phyloP scores from a whole-genome alignment of 2,888 invertebrate species.

The Cremastobaeus sp. region DNA sequence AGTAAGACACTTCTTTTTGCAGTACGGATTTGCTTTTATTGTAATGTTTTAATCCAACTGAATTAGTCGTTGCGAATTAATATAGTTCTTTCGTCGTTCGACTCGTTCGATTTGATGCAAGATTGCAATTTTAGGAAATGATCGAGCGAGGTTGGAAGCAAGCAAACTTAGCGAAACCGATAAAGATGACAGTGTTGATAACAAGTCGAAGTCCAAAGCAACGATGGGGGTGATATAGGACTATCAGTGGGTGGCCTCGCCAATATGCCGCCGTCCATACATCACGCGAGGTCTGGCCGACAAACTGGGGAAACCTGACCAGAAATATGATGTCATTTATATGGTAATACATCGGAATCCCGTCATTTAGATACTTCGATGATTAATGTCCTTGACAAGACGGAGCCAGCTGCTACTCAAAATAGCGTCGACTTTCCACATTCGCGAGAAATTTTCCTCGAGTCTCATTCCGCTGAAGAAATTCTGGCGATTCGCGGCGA shows the following conservation, averaged over 20 bases:
- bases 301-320: constrained; percentile 78
- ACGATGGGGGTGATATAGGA: constrained; percentile 64
- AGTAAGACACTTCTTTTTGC: no score
- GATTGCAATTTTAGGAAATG: no score
- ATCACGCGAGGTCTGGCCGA: constrained; percentile 75
- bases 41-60: no score
- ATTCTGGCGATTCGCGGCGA: neutral
- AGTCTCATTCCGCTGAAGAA: constrained; percentile 30
- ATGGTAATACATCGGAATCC: constrained; percentile 79
- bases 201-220: constrained; percentile 58
- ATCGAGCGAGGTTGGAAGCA: no score
- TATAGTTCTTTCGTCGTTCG: no score
- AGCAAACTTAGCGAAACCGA: constrained; percentile 27
- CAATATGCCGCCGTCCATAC: constrained; percentile 78
- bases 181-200: constrained; percentile 52
- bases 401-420: constrained; percentile 74
- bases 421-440: constrained; percentile 49
- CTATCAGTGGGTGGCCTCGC: constrained; percentile 68
- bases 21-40: no score
- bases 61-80: no score
- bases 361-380: constrained; percentile 79
- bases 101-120: no score
- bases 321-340: constrained; percentile 79
- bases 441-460: no score
- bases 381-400: constrained; percentile 78